These are phyloP conservation scores for Tenthredo livida DNA, from an alignment of 2,888 invertebrate species.

Conservation along the genomic window DNA sequence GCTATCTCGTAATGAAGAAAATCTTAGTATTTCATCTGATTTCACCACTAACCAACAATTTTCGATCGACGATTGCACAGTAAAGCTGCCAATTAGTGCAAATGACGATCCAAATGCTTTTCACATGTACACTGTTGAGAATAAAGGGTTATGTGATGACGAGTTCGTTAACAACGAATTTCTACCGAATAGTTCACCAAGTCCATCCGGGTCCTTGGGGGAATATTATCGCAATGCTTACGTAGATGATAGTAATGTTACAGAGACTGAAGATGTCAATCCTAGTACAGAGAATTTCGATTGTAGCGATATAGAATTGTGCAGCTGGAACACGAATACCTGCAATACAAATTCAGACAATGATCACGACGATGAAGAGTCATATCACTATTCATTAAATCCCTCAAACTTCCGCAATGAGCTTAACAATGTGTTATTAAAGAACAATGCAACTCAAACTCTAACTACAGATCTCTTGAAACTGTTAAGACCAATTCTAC, in stretches of 20 bases:
- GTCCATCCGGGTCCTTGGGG: not conserved
- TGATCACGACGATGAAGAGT: not conserved
- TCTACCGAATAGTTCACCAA: not conserved
- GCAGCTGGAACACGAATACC: not conserved
- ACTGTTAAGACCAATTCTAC: not conserved
- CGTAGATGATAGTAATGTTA: not conserved
- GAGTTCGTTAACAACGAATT: too few species aligned
- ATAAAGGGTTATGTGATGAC: too few species aligned
- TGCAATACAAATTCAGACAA: not conserved
- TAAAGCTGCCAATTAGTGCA: too few species aligned
- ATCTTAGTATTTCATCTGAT: not conserved
- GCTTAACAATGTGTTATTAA: not conserved
- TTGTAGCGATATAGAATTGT: not conserved
- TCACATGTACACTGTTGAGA: too few species aligned
- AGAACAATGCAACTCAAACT: constrained; percentile 1
- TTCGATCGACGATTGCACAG: not conserved
- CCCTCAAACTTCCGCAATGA: not conserved
- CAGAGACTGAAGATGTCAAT: not conserved
- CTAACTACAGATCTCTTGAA: constrained; percentile 4
- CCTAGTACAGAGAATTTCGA: not conserved
- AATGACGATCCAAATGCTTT: too few species aligned
- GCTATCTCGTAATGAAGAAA: not conserved
- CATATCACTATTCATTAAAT: not conserved
- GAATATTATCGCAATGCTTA: not conserved
- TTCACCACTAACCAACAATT: not conserved